A percentile compares a stretch with the other conserved stretches of the same genome.
phyloP scores from a whole-genome alignment of 2,797 vertebrate species.

The Cheirogaleus major region DNA sequence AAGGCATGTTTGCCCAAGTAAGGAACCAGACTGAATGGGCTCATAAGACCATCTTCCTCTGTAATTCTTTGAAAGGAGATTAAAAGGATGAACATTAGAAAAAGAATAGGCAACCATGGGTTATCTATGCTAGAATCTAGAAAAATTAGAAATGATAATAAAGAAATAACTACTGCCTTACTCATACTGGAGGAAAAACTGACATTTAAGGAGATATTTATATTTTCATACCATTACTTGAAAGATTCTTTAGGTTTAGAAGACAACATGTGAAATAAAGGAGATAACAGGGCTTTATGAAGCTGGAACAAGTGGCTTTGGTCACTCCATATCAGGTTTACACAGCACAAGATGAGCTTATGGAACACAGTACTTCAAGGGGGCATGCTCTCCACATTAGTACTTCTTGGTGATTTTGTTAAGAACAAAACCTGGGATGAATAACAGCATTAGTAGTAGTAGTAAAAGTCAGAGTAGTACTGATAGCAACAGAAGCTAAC shows the following conservation, averaged over 20 bases:
- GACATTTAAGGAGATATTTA: constrained; percentile 6
- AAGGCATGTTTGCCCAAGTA: constrained; percentile 13
- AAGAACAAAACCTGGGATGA: neutral
- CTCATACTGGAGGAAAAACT: neutral
- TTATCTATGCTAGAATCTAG: neutral
- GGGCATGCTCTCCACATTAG: neutral
- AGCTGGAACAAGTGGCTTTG: neutral
- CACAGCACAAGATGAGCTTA: neutral
- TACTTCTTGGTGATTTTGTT: neutral
- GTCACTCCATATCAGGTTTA: neutral
- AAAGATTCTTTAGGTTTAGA: constrained; percentile 36
- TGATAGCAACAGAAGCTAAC: neutral
- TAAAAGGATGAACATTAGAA: neutral
- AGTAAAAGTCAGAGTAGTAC: neutral
- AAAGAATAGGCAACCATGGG: neutral
- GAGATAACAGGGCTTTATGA: neutral
- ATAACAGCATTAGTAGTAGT: neutral
- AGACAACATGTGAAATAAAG: neutral
- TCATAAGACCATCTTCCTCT: neutral
- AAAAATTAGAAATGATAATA: neutral
- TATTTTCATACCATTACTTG: neutral
- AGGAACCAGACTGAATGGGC: neutral
- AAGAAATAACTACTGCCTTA: neutral
- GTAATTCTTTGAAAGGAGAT: constrained; percentile 8
- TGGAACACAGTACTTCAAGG: neutral